These are phyloP conservation scores for Globia sparganii DNA, from an alignment of 2,888 invertebrate species.

Conservation along the genomic window DNA sequence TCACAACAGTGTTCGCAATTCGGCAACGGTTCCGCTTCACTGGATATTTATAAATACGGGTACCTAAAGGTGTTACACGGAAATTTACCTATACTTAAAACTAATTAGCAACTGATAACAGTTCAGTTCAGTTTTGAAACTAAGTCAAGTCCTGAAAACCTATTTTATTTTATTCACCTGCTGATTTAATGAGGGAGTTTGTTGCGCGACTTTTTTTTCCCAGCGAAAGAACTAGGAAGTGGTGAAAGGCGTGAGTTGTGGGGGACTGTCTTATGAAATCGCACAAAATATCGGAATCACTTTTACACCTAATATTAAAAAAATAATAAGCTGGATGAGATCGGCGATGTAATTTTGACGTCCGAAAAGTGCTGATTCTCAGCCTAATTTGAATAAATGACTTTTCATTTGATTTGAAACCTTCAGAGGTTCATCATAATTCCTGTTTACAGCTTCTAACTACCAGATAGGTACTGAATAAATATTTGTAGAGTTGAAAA, in stretches of 20 bases:
- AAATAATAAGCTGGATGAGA: too few relatives aligned
- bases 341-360: background rate
- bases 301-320: too few relatives aligned
- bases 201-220: background rate
- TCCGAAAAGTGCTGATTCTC: background rate
- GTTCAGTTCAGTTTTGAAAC: slow-evolving; percentile 26
- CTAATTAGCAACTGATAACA: slow-evolving; percentile 22
- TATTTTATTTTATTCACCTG: background rate
- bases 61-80: slow-evolving; percentile 57
- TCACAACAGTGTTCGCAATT: slow-evolving; percentile 79
- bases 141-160: background rate
- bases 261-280: background rate
- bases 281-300: too few relatives aligned
- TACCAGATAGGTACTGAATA: slow-evolving; percentile 2
- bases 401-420: background rate
- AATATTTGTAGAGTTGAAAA: slow-evolving; percentile 15
- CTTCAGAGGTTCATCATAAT: too few relatives aligned
- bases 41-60: slow-evolving; percentile 59
- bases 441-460: background rate
- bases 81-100: slow-evolving; percentile 37
- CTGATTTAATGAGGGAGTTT: too few relatives aligned
- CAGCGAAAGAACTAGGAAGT: background rate
- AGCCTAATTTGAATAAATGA: background rate
- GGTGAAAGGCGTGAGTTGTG: background rate
- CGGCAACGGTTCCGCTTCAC: slow-evolving; percentile 77